Conservation (phyloP, 2,888 invertebrate species). For the Conomelus anceps region DNA sequence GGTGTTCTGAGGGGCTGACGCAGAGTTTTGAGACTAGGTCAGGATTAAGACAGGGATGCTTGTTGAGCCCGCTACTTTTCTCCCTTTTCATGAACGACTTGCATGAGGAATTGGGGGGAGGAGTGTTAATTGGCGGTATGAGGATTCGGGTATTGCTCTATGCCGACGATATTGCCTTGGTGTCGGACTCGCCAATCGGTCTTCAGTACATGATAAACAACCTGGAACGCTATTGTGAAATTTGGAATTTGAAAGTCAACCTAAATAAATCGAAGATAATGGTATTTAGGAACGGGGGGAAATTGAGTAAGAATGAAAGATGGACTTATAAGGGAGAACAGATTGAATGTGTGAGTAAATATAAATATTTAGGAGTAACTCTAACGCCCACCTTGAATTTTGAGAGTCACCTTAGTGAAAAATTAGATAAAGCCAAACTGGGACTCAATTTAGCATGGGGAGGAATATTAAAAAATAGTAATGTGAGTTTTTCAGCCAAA, state of each 20-base stretch:
- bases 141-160: slow-evolving; percentile 26
- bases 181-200: slow-evolving; percentile 19
- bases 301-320: background rate
- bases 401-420: background rate
- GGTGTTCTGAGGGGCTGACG: slow-evolving; percentile 21
- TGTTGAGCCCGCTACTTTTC: slow-evolving; percentile 26
- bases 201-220: slow-evolving; percentile 26
- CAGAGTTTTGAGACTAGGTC: slow-evolving; percentile 19
- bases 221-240: slow-evolving; percentile 26
- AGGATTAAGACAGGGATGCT: slow-evolving; percentile 30
- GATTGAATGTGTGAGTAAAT: slow-evolving; percentile 2
- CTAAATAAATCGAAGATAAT: slow-evolving; percentile 32
- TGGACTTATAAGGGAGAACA: slow-evolving; percentile 3
- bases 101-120: slow-evolving; percentile 20
- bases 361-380: slow-evolving; percentile 11
- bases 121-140: slow-evolving; percentile 19
- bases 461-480: background rate
- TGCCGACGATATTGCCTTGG: slow-evolving; percentile 30
- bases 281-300: slow-evolving; percentile 25
- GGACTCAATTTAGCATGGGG: slow-evolving; percentile 10
- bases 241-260: slow-evolving; percentile 28
- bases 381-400: background rate
- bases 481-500: background rate
- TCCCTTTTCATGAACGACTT: slow-evolving; percentile 24
- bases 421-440: background rate